Conservation (phyloP, 2,113 vertebrate genomes). For the Callipepla californica region DNA sequence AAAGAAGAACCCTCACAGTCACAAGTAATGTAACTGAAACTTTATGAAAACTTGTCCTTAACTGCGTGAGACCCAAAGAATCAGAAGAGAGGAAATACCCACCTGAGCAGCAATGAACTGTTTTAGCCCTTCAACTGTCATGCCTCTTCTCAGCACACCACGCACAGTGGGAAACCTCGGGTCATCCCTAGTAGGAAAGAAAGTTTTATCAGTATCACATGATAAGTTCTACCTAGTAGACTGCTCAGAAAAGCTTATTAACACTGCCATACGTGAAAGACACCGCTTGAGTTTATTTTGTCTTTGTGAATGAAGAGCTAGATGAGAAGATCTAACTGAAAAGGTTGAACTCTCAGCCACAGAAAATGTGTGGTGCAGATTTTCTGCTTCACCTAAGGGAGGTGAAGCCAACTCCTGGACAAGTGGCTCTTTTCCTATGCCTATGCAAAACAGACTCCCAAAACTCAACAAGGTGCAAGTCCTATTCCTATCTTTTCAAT, state of each 20-base stretch:
- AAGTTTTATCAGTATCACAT: not conserved
- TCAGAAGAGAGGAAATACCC: not conserved
- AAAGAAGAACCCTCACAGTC: not conserved
- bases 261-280: fast-evolving
- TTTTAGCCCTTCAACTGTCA: constrained; percentile 97
- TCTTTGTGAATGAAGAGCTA: not conserved
- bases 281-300: not conserved
- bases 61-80: not conserved
- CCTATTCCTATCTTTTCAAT: not conserved
- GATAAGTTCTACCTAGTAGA: not conserved
- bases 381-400: not conserved
- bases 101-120: constrained; percentile 99
- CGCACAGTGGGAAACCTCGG: constrained; percentile 98
- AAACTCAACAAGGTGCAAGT: not conserved
- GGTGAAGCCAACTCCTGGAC: not conserved
- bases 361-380: not conserved
- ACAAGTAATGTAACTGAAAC: not conserved
- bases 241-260: not conserved
- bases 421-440: not conserved
- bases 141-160: constrained; percentile 94
- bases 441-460: not conserved
- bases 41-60: not conserved
- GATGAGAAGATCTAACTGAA: not conserved
- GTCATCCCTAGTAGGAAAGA: constrained; percentile 87
- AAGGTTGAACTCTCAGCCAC: not conserved